Evolutionary conservation across 2,113 vertebrate species (phyloP), one percentile per base, ranked within the genome.

Genomic region (Halichoerus grypus): DNA sequence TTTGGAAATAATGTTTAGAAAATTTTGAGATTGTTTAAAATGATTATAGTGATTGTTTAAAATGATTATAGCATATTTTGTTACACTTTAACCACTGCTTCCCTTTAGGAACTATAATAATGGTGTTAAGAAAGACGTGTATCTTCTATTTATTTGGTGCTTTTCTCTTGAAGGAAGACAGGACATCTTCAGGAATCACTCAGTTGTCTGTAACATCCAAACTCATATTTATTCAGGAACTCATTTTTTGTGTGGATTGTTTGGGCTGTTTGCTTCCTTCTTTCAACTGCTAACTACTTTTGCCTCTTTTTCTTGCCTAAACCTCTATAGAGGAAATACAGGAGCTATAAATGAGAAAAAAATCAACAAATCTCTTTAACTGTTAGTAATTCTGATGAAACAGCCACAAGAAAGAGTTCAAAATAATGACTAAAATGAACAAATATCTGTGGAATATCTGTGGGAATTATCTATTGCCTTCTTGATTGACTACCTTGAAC

Each of bases 1-100:
- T 87, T 87, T 76, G 59, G 21, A 71, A 94, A 97, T 91, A 67
- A 85, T 82, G 19, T n/a, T 91, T 71, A 19, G 9, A 88, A 97
- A 80, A n/a, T 4, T 88, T 53, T 82, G 53, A 87, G 8, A 77
- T 18, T 28, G 26, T 49, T 96, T 86, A 28, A 81, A 76, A 91
- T 84, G 4, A 88, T 16, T 18, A 67, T 3, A 90, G 22, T 36
- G 7, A 77, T 18, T 28, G 26, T 49, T 96, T 86, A 28, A 81
- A 76, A 91, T 84, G 4, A 88, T 16, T 18, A 67, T 3, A 90
- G 22, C 28, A 71, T 26, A 59, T 65, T 91, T 88, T 79, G 10
- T 81, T 76, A 84, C 51, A 22, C 26, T 83, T 59, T 80, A 90
- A 69, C 22, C 72, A 92, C 3, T 59, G 14, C 36, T 91, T 89